phyloP scores from a whole-genome alignment of 1,140 invertebrate genomes.

The Drosophila paulistorum region DNA sequence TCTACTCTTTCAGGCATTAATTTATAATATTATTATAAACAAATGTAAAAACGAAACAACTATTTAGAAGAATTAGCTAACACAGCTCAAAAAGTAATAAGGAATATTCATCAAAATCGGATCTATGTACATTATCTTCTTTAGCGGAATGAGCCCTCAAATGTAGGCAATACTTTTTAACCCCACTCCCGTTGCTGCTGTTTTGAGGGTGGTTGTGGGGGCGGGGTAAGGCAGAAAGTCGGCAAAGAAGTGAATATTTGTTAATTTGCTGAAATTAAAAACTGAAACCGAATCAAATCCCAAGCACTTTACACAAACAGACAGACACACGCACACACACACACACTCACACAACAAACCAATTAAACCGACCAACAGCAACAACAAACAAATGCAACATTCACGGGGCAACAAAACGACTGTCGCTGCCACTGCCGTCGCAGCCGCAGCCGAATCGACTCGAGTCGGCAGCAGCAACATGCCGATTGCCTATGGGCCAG shows the following conservation, averaged over 20 bases:
- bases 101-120: no score
- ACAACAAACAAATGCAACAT: conserved; percentile 4
- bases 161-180: conserved; percentile 30
- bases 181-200: no score
- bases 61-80: no score
- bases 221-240: no score
- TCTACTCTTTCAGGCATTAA: no score
- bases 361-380: conserved; percentile 36
- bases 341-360: conserved; percentile 30
- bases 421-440: neutral
- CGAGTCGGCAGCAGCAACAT: conserved; percentile 31
- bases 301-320: conserved; percentile 15
- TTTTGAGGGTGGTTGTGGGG: no score
- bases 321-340: conserved; percentile 16
- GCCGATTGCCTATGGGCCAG: conserved; percentile 38
- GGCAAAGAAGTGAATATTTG: conserved; percentile 2
- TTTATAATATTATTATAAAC: no score
- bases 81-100: no score
- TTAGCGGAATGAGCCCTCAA: neutral
- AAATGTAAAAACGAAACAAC: no score
- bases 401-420: conserved; percentile 10
- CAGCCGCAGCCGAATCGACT: conserved; percentile 14
- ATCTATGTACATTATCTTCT: neutral
- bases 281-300: conserved; percentile 19
- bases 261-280: conserved; percentile 28